Base-by-base conservation (phyloP, 2,888 invertebrate species). In the Chymomyza procnemis region DNA sequence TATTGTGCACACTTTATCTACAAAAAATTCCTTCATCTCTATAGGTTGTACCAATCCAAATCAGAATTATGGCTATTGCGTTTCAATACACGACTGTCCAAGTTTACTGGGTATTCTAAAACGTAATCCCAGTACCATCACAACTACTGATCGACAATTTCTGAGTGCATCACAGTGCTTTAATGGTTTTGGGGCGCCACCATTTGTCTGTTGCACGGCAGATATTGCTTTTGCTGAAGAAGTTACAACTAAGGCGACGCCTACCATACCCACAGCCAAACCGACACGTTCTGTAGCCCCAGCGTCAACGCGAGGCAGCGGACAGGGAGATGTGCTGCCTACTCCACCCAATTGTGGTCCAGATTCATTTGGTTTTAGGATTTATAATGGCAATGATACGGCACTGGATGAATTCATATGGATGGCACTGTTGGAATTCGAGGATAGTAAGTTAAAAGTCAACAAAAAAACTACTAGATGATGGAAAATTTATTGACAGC, bases 361-460 rank as follows among this genome's bases (percentile, higher is more conserved):
- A 21, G 73, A 75, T 26, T 78, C 89, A 3, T 73, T 88, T 61
- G 88, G 89, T 41, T 92, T 93, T 80, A 92, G 92, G 75, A 94
- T 95, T 60, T 92, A 93, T 55, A 94, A 94, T 16, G 95, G 95
- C 16, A 91, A 91, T 41, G 85, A 89, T 50, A 92, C 94, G 0
- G 93, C 92, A 0, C 79, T 95, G 1, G 94, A 93, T 75, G 94
- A 95, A 74, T 94, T 93, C 78, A 93, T 94, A 0, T 95, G 95
- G 95, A 94, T 94, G 93, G 93, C 92, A 0, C 89, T 95, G n/a
- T 79, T 95, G 8, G 92, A 93, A 88, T 95, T 95, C 82, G 92
- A 92, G 69, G 93, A 93, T 92, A 92, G 95, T 95, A 90, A 90
- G 92, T 88, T 19, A 18, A 5, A 0, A 26, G 26, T n/a, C 0